Conservation (phyloP, 2,888 invertebrate species). For the Athalia rosae region DNA sequence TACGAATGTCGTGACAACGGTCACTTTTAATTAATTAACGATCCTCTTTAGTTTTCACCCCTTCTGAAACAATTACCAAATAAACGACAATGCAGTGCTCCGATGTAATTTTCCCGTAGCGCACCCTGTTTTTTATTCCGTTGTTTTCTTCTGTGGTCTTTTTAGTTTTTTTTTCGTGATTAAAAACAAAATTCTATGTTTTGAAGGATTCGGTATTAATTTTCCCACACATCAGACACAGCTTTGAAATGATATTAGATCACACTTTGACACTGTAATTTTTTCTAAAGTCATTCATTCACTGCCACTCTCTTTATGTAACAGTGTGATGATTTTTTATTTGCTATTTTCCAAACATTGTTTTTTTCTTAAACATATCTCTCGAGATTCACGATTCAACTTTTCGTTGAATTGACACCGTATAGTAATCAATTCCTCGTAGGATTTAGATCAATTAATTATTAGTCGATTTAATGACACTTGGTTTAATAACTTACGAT, state of each 20-base stretch:
- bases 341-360: not conserved
- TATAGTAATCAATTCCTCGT: conserved; percentile 19
- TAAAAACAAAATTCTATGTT: too few relatives aligned
- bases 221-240: not conserved
- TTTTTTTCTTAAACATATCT: conserved; percentile 7
- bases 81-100: not conserved
- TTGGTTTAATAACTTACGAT: not conserved
- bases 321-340: not conserved
- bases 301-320: not conserved
- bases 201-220: not conserved
- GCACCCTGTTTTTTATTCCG: not conserved
- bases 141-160: not conserved
- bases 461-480: not conserved
- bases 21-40: conserved; percentile 38
- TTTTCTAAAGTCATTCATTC: too few relatives aligned
- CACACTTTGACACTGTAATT: too few relatives aligned
- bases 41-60: conserved; percentile 15
- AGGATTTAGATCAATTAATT: not conserved
- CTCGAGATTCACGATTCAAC: not conserved
- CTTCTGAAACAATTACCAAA: conserved; percentile 18
- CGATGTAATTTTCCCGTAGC: not conserved
- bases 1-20: conserved; percentile 15
- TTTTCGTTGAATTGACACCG: conserved; percentile 29
- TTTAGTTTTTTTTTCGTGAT: not conserved
- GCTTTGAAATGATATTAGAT: not conserved